Conservation (phyloP, 2,113 vertebrate species). For the Lepus europaeus region DNA sequence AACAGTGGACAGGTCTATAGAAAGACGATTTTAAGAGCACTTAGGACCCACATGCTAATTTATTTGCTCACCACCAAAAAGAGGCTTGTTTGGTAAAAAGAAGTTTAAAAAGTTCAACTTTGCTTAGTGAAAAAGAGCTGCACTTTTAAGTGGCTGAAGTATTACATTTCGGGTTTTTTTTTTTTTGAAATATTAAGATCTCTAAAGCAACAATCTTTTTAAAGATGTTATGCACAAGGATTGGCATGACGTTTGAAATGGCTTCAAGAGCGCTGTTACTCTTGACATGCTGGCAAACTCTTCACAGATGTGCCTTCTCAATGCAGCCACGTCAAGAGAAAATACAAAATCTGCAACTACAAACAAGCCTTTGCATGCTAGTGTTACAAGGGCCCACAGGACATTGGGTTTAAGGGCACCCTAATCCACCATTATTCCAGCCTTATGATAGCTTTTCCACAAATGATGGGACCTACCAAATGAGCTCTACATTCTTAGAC, state of each 20-base stretch:
- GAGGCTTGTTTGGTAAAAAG: slow-evolving; percentile 19
- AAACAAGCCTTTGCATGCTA: neutral
- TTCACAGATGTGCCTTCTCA: slow-evolving; percentile 64
- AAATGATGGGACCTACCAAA: slow-evolving; percentile 10
- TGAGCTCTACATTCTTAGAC: slow-evolving; percentile 43
- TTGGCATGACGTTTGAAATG: slow-evolving; percentile 76
- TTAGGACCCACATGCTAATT: slow-evolving; percentile 77
- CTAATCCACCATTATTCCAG: slow-evolving; percentile 28
- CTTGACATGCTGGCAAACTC: slow-evolving; percentile 77
- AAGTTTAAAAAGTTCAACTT: slow-evolving; percentile 78
- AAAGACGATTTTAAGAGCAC: slow-evolving; percentile 82
- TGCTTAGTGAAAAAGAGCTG: slow-evolving; percentile 78
- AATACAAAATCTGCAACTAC: neutral
- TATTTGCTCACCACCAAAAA: slow-evolving; percentile 79
- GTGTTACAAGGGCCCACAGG: rapidly evolving
- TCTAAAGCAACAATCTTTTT: slow-evolving; percentile 70
- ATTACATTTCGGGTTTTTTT: slow-evolving; percentile 56
- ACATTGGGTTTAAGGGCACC: neutral
- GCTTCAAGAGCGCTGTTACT: slow-evolving; percentile 74
- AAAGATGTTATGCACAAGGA: slow-evolving; percentile 71
- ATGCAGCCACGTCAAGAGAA: slow-evolving; percentile 52
- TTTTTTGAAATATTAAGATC: slow-evolving; percentile 72
- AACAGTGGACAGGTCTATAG: slow-evolving; percentile 81
- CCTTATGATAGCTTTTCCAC: neutral
- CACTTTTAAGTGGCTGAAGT: slow-evolving; percentile 62